Conservation (phyloP, 2,113 vertebrate genomes). For the Dipodomys spectabilis region DNA sequence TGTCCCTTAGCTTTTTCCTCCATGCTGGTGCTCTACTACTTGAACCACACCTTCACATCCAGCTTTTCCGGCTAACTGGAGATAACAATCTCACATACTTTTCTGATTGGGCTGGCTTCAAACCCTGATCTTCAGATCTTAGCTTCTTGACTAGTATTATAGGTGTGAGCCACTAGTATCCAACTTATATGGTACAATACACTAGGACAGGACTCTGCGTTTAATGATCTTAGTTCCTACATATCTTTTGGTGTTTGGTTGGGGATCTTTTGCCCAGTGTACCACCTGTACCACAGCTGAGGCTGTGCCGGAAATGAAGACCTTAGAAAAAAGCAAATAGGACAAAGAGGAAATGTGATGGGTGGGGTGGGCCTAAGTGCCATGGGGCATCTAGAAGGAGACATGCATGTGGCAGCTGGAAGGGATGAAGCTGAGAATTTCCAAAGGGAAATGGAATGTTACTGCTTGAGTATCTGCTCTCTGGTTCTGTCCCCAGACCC, state of each 20-base stretch:
- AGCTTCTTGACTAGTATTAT: too few species aligned
- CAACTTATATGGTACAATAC: too few species aligned
- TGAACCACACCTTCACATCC: too few species aligned
- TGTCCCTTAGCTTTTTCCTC: too few species aligned
- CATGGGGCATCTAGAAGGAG: neutral
- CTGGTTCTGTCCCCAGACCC: constrained; percentile 55
- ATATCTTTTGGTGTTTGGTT: neutral
- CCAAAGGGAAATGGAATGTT: neutral
- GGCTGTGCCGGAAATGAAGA: neutral
- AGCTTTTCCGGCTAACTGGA: too few species aligned
- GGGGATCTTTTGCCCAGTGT: neutral
- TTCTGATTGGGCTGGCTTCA: too few species aligned
- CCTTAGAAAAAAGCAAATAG: neutral
- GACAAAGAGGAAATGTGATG: neutral
- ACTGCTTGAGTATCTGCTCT: constrained; percentile 10
- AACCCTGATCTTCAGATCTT: too few species aligned
- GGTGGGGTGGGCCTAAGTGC: neutral
- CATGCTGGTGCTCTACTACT: too few species aligned
- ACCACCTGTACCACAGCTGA: neutral
- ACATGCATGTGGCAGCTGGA: neutral
- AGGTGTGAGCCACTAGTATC: too few species aligned
- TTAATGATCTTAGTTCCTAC: neutral
- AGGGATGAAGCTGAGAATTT: neutral
- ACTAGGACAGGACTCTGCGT: neutral
- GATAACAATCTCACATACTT: too few species aligned